These are phyloP conservation scores for Hirtodrosophila trivittata DNA, from an alignment of 2,888 invertebrate species.

Conservation along the genomic window DNA sequence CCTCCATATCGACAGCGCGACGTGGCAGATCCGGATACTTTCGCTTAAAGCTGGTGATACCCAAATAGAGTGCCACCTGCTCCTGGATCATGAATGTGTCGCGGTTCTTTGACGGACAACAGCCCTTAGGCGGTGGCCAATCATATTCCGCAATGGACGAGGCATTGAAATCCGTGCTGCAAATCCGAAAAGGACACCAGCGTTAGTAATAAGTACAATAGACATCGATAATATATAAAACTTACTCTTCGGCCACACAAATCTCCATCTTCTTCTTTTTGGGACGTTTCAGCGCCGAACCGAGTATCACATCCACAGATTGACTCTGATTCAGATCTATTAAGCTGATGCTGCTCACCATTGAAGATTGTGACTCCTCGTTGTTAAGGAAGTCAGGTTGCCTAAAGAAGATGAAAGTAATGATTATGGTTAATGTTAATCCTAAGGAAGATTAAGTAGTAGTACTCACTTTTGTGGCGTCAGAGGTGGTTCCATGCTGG, in stretches of 20 bases:
- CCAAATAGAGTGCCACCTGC: conserved; percentile 96
- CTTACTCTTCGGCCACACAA: conserved; percentile 84
- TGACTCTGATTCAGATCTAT: conserved; percentile 79
- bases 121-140: conserved; percentile 89
- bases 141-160: conserved; percentile 96
- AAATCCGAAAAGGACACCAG: no score
- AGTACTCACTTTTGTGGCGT: conserved; percentile 74
- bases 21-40: conserved; percentile 95
- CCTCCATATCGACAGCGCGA: conserved; percentile 94
- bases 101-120: conserved; percentile 85
- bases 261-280: conserved; percentile 85
- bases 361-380: conserved; percentile 93
- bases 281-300: conserved; percentile 82
- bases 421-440: no score
- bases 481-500: conserved; percentile 68
- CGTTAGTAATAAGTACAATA: conserved; percentile 5
- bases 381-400: conserved; percentile 83
- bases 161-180: conserved; percentile 88
- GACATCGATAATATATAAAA: conserved; percentile 14
- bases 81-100: conserved; percentile 98
- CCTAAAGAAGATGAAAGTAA: conserved; percentile 46
- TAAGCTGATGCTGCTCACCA: conserved; percentile 87
- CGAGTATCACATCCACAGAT: conserved; percentile 59
- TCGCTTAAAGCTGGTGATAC: conserved; percentile 97
- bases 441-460: not conserved